phyloP scores from a whole-genome alignment of 2,888 invertebrate species.

The Siphlonurus alternatus region DNA sequence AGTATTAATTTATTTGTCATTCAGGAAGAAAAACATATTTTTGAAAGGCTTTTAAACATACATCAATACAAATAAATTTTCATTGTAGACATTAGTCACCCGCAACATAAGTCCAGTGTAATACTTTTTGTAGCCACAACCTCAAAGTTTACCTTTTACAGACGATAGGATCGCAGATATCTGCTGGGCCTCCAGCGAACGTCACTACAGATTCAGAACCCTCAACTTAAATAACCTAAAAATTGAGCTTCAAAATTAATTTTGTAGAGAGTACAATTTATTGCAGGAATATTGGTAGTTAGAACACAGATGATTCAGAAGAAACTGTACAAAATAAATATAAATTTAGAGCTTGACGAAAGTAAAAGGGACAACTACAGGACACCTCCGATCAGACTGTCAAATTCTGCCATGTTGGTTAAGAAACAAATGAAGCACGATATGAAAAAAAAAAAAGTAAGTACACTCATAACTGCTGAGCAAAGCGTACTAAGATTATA shows the following conservation, averaged over 20 bases:
- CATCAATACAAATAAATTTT: no score
- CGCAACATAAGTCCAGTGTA: no score
- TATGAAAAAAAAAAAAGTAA: no score
- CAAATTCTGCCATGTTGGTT: constrained; percentile 3
- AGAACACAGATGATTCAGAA: no score
- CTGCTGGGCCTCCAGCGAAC: background rate
- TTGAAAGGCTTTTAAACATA: no score
- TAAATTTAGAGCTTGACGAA: background rate
- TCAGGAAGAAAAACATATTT: no score
- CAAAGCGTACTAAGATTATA: background rate
- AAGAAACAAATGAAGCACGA: background rate
- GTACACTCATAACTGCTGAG: no score
- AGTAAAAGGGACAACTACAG: background rate
- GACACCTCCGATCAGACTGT: background rate
- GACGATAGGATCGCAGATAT: background rate
- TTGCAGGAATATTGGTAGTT: no score
- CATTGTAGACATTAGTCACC: no score
- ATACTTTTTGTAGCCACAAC: no score
- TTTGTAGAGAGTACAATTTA: background rate
- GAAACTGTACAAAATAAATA: background rate
- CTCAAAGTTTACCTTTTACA: background rate
- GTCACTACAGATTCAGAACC: background rate
- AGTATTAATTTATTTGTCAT: no score
- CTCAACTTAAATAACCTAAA: background rate
- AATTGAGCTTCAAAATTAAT: background rate